Evolutionary conservation across 2,113 vertebrate genomes (phyloP).

Genomic region (Tachycineta bicolor): DNA sequence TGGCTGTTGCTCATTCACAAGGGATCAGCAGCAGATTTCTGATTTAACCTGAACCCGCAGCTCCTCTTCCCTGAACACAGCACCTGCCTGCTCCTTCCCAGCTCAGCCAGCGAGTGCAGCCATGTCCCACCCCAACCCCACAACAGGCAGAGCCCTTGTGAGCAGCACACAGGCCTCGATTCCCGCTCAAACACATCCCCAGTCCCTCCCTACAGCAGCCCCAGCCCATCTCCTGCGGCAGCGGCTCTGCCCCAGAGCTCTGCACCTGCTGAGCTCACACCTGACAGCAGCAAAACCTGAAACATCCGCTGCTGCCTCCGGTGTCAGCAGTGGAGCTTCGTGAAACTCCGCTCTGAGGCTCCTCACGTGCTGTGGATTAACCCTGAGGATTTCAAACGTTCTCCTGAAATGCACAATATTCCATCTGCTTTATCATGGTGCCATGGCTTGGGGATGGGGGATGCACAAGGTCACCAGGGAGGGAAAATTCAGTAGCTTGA

Average conservation of each 20-base stretch:
- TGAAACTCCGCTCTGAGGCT: not conserved
- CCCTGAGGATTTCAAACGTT: not conserved
- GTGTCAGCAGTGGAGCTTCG: not conserved
- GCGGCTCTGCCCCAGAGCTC: not conserved
- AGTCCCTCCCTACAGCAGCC: not conserved
- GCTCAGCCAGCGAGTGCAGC: rapidly evolving
- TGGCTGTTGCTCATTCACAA: not conserved
- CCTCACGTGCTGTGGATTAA: not conserved
- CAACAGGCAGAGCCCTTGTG: not conserved
- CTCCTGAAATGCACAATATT: not conserved
- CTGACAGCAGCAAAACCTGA: not conserved
- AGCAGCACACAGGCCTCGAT: not conserved
- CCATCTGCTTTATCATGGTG: not conserved
- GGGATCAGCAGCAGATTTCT: not conserved
- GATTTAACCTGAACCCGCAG: not conserved
- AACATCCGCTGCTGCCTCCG: rapidly evolving
- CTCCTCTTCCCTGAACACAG: not conserved
- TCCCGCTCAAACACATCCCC: not conserved
- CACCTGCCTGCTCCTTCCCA: not conserved
- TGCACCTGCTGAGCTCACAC: not conserved
- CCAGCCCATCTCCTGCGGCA: not conserved
- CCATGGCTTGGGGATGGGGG: not conserved
- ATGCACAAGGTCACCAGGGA: not conserved
- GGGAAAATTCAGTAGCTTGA: not conserved
- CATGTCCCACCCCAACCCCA: not conserved